Conservation (phyloP, 2,797 vertebrate species). For the Scyliorhinus canicula region DNA sequence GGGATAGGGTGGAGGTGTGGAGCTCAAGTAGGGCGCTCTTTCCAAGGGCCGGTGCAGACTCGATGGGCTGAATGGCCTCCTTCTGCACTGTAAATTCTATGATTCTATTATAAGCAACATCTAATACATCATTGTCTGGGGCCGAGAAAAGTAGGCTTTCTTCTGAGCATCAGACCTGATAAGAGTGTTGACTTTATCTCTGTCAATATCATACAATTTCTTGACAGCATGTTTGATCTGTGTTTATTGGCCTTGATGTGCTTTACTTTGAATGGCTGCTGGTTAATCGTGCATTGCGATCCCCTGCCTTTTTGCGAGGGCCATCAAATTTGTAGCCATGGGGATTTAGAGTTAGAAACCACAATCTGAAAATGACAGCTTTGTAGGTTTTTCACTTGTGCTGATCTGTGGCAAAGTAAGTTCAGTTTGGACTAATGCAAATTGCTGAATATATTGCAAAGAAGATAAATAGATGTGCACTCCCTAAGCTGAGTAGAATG, state of each 20-base stretch:
- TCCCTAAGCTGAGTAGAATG: neutral
- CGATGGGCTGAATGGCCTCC: no score
- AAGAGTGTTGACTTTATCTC: neutral
- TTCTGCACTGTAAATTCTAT: no score
- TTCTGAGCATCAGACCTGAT: neutral
- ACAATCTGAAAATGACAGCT: neutral
- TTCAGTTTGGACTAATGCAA: neutral
- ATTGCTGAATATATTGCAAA: neutral
- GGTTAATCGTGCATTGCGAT: neutral
- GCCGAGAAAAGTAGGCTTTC: neutral
- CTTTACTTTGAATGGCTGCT: neutral
- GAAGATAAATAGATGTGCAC: neutral
- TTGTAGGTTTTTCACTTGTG: neutral
- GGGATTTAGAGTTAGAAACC: neutral
- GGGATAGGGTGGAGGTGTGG: no score
- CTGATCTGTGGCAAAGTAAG: neutral
- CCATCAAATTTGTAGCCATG: neutral
- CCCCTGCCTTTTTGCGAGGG: neutral
- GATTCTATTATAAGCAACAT: no score
- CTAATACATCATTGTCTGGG: neutral
- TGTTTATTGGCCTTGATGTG: neutral
- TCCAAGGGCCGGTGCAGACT: no score
- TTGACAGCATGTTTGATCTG: no score
- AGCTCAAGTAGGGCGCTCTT: no score
- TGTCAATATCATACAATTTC: neutral